Percentiles rank a stretch among this genome's conserved stretches.
These are phyloP conservation scores for Antheraea pernyi DNA, from an alignment of 1,140 invertebrate genomes.

Conservation along the genomic window DNA sequence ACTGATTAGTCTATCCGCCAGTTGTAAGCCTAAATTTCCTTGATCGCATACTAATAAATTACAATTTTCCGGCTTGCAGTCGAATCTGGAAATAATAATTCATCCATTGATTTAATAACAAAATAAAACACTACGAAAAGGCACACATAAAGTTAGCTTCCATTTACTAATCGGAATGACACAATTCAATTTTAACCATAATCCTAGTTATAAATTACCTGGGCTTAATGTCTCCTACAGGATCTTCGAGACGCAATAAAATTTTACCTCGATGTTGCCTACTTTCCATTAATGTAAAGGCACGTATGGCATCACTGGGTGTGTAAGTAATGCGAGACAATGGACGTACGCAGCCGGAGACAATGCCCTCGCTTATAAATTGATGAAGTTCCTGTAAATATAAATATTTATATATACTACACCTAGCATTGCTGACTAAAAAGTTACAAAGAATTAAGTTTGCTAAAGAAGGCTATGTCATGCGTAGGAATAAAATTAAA, in stretches of 20 bases:
- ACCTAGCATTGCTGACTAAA: too few species aligned
- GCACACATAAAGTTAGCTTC: too few species aligned
- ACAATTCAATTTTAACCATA: too few species aligned
- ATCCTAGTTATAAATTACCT: constrained; percentile 17
- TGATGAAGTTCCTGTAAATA: constrained; percentile 14
- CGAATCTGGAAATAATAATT: constrained; percentile 9
- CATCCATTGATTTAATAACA: too few species aligned
- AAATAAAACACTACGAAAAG: too few species aligned
- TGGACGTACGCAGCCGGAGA: constrained; percentile 30
- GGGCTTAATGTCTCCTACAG: background rate
- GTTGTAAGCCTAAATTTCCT: background rate
- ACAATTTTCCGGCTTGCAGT: background rate
- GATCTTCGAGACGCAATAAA: constrained; percentile 18
- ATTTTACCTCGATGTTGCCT: constrained; percentile 33
- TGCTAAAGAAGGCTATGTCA: too few species aligned
- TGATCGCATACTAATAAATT: constrained; percentile 5
- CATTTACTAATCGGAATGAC: too few species aligned
- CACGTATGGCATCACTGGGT: constrained; percentile 22
- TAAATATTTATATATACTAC: too few species aligned
- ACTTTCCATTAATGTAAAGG: constrained; percentile 27
- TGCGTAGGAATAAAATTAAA: too few species aligned
- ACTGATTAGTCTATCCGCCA: constrained; percentile 7
- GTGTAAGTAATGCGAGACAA: constrained; percentile 30
- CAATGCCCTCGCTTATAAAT: constrained; percentile 24
- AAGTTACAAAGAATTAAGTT: too few species aligned